Base-by-base conservation (phyloP, 2,113 vertebrate genomes). In the Carollia perspicillata region DNA sequence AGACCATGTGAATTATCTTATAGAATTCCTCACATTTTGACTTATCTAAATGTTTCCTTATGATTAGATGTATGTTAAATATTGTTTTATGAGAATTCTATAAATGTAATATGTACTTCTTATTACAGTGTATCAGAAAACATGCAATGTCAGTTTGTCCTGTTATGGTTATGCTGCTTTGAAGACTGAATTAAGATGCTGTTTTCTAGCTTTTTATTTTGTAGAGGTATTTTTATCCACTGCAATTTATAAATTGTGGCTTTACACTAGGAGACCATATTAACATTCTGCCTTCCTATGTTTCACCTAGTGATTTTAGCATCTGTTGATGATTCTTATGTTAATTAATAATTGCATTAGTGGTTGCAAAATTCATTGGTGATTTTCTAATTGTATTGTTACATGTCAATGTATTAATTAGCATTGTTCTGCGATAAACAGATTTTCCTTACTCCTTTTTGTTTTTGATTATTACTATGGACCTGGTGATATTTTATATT, bases 371-470 rank as follows among this genome's bases (percentile, higher is more conserved):
- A 30, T 42, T 80, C 71, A 80, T 42, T 92, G 40, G 16, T 84
- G 42, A 78, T 87, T 94, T 92, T 95, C 53, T 77, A 78, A 72
- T 55, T 96, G 28, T 53, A 77, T 51, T 71, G 3, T 90, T 90
- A 58, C 5, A 66, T 88, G 40, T 75, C 44, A 78, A 91, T 55
- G 26, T 83, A 47, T 95, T 93, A 88, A 12, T 33, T 77, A 79
- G 33, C 11, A n/a, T 78, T 89, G 95, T 81, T 77, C 55, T 84
- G 20, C 18, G 68, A 35, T 22, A 58, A 78, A 78, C 11, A 92
- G 10, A 6, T 96, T 78, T 49, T 3, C 33, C 30, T 94, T 84
- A 26, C 49, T 81, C 1, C 20, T 63, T 72, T 89, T 88, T 26
- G 14, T 37, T 85, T 95, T 96, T 95, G 10, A 75, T 23, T 68